Evolutionary conservation across 1,140 invertebrate species (phyloP), one percentile per base, ranked within the genome.

Genomic region (Portunus trituberculatus): DNA sequence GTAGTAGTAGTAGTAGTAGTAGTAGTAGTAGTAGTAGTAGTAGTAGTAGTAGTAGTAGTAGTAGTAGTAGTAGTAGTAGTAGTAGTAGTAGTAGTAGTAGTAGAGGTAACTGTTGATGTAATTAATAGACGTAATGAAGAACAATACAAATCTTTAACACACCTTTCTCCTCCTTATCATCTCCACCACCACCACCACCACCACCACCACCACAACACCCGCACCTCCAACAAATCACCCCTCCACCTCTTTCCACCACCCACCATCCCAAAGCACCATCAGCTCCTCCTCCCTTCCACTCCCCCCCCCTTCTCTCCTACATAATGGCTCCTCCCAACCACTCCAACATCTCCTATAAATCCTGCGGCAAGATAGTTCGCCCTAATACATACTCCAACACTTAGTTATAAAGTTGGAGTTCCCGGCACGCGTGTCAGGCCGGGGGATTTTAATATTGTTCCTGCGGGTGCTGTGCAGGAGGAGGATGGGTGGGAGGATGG

Each of bases 311-410:
- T 28, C 16, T 16, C 86, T 46, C 20, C 12, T 46, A 88, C 45
- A 88, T 45, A 45, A 46, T 88, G 32, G 32, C 31, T 46, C 31
- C 86, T 45, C 86, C 31, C 86, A 88, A 88, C 86, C 45, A 45
- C 86, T 45, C 14, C 32, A 88, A 88, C 45, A 45, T 32, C 29
- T 46, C 86, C 86, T 45, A 45, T 45, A 88, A 88, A 45, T 46
- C 45, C 86, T 16, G 28, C 20, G 31, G 45, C 86, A 88, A 88
- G 45, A 88, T 88, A 88, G 86, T 46, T 88, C 45, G 20, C 32
- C 86, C 31, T 88, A 88, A 88, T 88, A 88, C 45, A 88, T 88
- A 88, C 86, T 46, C 86, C 86, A 46, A 46, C 45, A 88, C 86
- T 45, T 45, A 88, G 86, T 88, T 88, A 88, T 46, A 88, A 88